Base-by-base conservation (phyloP, 2,888 invertebrate genomes). In the Liopterus haemorrhoidalis region DNA sequence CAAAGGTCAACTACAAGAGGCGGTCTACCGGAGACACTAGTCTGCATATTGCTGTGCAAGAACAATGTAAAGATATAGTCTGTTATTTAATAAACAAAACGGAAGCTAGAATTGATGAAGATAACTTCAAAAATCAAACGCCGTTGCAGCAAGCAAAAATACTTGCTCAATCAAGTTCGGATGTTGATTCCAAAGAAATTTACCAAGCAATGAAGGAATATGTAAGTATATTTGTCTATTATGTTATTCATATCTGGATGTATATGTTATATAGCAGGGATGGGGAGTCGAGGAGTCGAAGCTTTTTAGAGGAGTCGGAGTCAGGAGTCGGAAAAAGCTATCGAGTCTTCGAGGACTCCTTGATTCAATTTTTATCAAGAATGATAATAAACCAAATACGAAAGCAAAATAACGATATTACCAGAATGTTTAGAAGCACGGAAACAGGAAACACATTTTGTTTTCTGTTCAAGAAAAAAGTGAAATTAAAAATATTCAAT, bases 41-140 rank as follows among this genome's bases (percentile, higher is more conserved):
- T 1, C 58, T 83, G 0, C 79, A 82, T 53, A 72, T 79, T 53
- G 84, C 85, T 0, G 78, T 84, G 0, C 75, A 77, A 51, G 69
- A 70, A 18, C 71, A 68, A n/a, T 63, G 66, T 25, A 51, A 59
- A 2, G 64, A 70, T 2, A 73, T 79, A 8, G 63, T 80, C 4
- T 64, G 66, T 21, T 71, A 70, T 31, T 61, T 82, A 4, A 58
- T 81, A 2, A 63, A 67, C 4, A 64, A 65, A 58, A 70, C 69
- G 1, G 63, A 74, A 58, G 61, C 39, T 1, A 16, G 39, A 18
- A 27, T 45, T 8, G 45, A 45, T 20, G 14, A 22, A 1, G 45
- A 45, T 32, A 45, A 45, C 27, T 45, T 25, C 27, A 32, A 31
- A 5, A 45, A 33, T 27, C 32, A 24, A n/a, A 45, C 39, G 9